Conservation (phyloP, 2,888 invertebrate species). For the Mesoligia furuncula region DNA sequence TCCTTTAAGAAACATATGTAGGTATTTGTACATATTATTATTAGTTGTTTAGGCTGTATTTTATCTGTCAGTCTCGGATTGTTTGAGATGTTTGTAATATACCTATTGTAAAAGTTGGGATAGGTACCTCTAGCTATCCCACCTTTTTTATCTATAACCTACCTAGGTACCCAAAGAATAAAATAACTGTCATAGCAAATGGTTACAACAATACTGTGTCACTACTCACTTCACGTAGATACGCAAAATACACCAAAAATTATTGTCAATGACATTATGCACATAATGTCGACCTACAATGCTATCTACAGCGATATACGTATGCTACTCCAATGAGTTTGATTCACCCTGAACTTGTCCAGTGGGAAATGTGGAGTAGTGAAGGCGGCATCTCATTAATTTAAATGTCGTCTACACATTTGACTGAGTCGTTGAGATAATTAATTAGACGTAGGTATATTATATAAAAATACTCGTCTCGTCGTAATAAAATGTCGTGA, state of each 20-base stretch:
- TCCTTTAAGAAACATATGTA: too few species aligned
- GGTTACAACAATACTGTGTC: background rate
- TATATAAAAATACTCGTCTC: background rate
- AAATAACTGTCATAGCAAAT: background rate
- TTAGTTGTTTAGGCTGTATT: too few species aligned
- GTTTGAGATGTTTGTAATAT: background rate
- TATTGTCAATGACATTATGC: slow-evolving; percentile 25
- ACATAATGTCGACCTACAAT: slow-evolving; percentile 33
- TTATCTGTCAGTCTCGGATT: background rate
- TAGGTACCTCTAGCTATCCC: too few species aligned
- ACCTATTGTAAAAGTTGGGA: background rate
- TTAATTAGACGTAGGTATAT: background rate
- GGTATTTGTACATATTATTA: too few species aligned
- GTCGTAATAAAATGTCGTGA: background rate
- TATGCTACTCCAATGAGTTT: slow-evolving; percentile 8
- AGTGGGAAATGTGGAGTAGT: slow-evolving; percentile 17
- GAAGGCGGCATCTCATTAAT: slow-evolving; percentile 50
- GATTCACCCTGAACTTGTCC: slow-evolving; percentile 58
- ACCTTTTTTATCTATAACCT: too few species aligned
- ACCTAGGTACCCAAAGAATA: background rate
- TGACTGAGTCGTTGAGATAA: background rate
- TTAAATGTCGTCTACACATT: slow-evolving; percentile 34
- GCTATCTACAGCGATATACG: slow-evolving; percentile 10
- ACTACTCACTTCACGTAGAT: slow-evolving; percentile 1
- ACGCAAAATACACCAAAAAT: slow-evolving; percentile 18